These are phyloP conservation scores for Drosophila guanche DNA, from an alignment of 1,140 invertebrate species.

Conservation along the genomic window DNA sequence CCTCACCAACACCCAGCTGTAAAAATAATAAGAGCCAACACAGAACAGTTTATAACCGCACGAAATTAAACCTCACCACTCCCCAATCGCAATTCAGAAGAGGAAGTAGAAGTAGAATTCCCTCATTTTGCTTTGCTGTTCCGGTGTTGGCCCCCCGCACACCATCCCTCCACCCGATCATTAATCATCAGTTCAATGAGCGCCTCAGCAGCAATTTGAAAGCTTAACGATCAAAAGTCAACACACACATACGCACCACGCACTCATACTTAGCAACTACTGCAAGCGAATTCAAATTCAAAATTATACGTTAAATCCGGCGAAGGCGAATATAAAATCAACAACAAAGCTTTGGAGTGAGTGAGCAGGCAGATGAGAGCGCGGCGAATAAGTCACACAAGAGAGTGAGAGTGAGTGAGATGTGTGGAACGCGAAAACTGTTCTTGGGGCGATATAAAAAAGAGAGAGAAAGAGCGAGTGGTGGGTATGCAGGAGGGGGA, in stretches of 20 bases:
- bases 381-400: conserved; percentile 1
- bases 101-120: conserved; percentile 24
- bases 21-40: background rate
- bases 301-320: conserved; percentile 60
- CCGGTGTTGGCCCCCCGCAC: conserved; percentile 29
- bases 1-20: conserved; percentile 44
- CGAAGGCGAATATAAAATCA: conserved; percentile 33
- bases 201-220: conserved; percentile 48
- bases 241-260: conserved; percentile 30
- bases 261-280: background rate
- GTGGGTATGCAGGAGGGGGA: conserved; percentile 19
- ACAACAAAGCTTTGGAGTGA: conserved; percentile 41
- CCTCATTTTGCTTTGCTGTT: conserved; percentile 42
- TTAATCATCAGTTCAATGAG: conserved; percentile 55
- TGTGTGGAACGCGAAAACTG: too few species aligned
- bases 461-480: conserved; percentile 27
- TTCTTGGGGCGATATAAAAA: conserved; percentile 27
- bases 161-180: background rate
- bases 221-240: conserved; percentile 67
- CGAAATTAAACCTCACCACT: background rate
- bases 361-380: conserved; percentile 21
- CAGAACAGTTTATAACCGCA: background rate
- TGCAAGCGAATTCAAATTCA: conserved; percentile 50
- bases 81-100: background rate
- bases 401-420: conserved; percentile 13